A percentile compares a stretch with the other conserved stretches of the same genome.
These are phyloP conservation scores for Callipepla squamata DNA, from an alignment of 2,113 vertebrate genomes.

Conservation along the genomic window DNA sequence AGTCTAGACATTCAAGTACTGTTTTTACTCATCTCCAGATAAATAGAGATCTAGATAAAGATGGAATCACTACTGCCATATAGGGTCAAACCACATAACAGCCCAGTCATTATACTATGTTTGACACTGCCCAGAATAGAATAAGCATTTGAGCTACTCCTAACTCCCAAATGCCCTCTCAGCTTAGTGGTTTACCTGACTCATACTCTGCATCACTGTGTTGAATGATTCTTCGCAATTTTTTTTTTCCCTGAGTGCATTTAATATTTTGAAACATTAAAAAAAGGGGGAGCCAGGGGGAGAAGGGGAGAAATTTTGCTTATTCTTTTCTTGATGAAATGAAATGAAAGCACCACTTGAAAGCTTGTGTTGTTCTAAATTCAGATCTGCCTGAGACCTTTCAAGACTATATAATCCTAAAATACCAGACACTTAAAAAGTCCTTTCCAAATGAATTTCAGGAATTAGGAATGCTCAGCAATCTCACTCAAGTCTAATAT, in stretches of 20 bases:
- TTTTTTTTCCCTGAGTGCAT: background rate
- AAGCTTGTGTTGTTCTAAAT: conserved; percentile 4
- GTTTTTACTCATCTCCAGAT: conserved; percentile 54
- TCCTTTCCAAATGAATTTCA: conserved; percentile 7
- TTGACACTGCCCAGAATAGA: background rate
- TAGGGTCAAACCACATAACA: conserved; percentile 8
- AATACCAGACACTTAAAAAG: background rate
- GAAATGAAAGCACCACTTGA: background rate
- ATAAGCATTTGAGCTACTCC: background rate
- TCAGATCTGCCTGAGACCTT: background rate
- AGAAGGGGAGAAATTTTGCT: background rate
- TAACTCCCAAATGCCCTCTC: background rate
- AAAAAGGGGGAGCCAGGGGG: background rate
- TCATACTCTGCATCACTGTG: background rate
- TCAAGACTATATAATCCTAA: conserved; percentile 8
- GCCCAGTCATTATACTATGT: conserved; percentile 16
- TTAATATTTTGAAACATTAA: background rate
- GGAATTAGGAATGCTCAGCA: background rate
- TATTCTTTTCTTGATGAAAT: background rate
- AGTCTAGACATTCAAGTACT: conserved; percentile 57
- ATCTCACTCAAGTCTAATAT: background rate
- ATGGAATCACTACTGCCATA: background rate
- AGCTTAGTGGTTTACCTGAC: background rate
- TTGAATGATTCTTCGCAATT: background rate
- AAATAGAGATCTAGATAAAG: conserved; percentile 65